Percentiles rank a stretch among this genome's conserved stretches.
Conservation (phyloP, 2,888 invertebrate genomes). For the Dusona sp. region DNA sequence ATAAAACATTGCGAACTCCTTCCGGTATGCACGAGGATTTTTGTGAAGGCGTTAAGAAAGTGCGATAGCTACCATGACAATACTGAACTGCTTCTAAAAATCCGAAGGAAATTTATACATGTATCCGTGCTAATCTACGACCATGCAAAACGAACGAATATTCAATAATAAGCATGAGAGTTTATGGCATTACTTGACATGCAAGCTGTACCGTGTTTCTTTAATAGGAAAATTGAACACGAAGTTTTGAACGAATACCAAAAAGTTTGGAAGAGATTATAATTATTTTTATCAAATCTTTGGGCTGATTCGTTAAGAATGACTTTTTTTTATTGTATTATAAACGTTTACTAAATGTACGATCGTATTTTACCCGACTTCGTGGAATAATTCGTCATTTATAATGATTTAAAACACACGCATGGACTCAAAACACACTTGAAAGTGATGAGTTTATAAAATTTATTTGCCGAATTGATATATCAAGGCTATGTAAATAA, state of each 20-base stretch:
- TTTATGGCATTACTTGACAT: background rate
- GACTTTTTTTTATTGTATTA: background rate
- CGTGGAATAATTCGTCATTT: background rate
- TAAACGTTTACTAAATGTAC: background rate
- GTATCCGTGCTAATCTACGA: background rate
- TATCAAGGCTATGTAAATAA: constrained; percentile 8
- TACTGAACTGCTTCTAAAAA: background rate
- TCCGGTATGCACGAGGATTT: background rate
- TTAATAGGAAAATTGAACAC: too few relatives aligned
- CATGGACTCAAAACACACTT: background rate
- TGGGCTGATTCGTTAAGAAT: background rate
- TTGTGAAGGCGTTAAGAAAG: constrained; percentile 23
- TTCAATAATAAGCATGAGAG: background rate
- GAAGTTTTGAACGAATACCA: background rate
- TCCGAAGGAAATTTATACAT: constrained; percentile 4
- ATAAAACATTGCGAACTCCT: background rate
- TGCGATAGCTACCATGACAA: background rate
- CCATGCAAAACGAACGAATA: background rate
- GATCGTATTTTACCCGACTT: background rate
- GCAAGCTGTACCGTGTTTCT: too few relatives aligned
- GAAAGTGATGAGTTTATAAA: constrained; percentile 14
- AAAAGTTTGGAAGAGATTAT: background rate
- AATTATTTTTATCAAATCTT: background rate
- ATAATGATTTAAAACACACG: background rate
- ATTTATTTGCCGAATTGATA: constrained; percentile 1